These are phyloP conservation scores for Phragmatobia fuliginosa DNA, from an alignment of 2,888 invertebrate species.

Conservation along the genomic window DNA sequence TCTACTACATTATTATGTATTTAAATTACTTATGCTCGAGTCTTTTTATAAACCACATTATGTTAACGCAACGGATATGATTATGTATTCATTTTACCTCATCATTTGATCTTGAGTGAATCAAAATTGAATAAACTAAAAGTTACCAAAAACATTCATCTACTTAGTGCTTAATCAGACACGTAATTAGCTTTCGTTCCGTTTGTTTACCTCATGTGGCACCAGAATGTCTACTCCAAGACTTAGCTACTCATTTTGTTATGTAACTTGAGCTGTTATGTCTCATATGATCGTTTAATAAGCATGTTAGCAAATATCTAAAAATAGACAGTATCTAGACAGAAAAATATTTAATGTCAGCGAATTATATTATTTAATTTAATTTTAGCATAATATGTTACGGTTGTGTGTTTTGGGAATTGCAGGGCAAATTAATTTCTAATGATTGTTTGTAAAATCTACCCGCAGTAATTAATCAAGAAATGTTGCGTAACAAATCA, in stretches of 20 bases:
- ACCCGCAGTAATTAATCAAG: not conserved
- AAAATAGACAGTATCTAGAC: not conserved
- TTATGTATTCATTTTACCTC: not conserved
- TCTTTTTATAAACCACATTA: not conserved
- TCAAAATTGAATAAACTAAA: not conserved
- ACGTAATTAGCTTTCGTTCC: not conserved
- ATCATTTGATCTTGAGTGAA: not conserved
- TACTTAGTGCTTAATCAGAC: no score
- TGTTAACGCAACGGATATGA: not conserved
- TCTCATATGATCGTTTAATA: conserved; percentile 21
- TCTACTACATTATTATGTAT: no score
- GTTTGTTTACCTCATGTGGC: not conserved
- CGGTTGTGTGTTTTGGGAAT: not conserved
- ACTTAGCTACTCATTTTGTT: conserved; percentile 40
- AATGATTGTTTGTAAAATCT: not conserved
- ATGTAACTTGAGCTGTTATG: conserved; percentile 38
- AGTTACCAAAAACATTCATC: no score
- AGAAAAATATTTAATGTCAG: not conserved
- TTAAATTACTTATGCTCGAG: not conserved
- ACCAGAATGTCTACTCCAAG: conserved; percentile 38
- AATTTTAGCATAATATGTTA: not conserved
- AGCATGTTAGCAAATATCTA: not conserved
- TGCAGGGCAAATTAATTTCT: not conserved
- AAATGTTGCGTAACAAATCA: not conserved
- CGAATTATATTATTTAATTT: not conserved